phyloP scores from a whole-genome alignment of 1,140 invertebrate genomes.

The Neuroterus valhalla region DNA sequence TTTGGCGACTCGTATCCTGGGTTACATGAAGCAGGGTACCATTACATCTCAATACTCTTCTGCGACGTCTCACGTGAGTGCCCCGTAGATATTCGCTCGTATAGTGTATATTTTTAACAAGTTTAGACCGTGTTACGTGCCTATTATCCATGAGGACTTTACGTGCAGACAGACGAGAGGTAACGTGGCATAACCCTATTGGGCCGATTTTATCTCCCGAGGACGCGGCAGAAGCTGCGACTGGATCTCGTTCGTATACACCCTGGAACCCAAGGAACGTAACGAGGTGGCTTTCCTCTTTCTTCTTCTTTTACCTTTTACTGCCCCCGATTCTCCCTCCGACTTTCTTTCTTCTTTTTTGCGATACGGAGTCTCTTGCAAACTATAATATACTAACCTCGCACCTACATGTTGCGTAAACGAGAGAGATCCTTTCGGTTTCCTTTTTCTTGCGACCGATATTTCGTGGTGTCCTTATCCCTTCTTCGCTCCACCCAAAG shows the following conservation, averaged over 20 bases:
- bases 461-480: slow-evolving; percentile 14
- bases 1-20: too few relatives aligned
- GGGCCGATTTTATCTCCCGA: slow-evolving; percentile 22
- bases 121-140: slow-evolving; percentile 1
- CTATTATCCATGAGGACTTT: slow-evolving; percentile 21
- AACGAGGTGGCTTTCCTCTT: slow-evolving; percentile 33
- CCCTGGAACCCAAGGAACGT: slow-evolving; percentile 1
- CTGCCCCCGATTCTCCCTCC: neutral
- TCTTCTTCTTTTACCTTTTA: slow-evolving; percentile 30
- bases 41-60: slow-evolving; percentile 14
- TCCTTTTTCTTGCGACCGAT: neutral
- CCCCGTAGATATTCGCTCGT: neutral
- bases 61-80: neutral
- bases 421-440: slow-evolving; percentile 1
- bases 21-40: neutral
- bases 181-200: slow-evolving; percentile 9
- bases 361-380: neutral
- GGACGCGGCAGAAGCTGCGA: slow-evolving; percentile 7
- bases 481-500: neutral
- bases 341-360: slow-evolving; percentile 36
- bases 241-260: neutral
- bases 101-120: slow-evolving; percentile 3
- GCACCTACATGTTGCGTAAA: slow-evolving; percentile 18
- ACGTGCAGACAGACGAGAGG: neutral
- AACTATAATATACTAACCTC: slow-evolving; percentile 6